Base-by-base conservation (phyloP, 2,888 invertebrate genomes). In the Pseudococcus jackbeardsleyi region DNA sequence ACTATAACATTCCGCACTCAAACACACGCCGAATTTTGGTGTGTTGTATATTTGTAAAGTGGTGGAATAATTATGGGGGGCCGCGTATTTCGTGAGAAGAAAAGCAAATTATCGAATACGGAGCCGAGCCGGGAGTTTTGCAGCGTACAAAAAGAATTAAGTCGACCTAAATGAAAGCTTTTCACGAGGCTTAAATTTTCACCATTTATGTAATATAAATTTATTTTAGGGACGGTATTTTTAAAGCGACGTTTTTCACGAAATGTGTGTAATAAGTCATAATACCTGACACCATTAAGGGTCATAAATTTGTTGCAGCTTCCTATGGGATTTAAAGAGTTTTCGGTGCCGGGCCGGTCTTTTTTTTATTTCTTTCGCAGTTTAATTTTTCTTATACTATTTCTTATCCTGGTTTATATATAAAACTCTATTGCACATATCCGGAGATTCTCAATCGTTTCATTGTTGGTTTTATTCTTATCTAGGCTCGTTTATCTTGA, bases 291-390 rank as follows among this genome's bases (percentile, higher is more conserved):
- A 79, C 79, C 79, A 79, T 79, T 79, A 79, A 79, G 79, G 79
- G 79, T 79, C 79, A 79, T 79, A 79, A 79, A 79, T 79, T 79
- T 79, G 79, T 79, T 79, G 79, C 79, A 79, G 79, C 79, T 79
- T 79, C 79, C 79, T 79, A 79, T 42, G 79, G 79, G 79, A 79
- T 79, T 79, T 79, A 79, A 79, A 79, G 79, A 79, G 79, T 79
- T 79, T 72, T 72, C 72, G 72, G 33, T 26, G 39, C 42, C n/a
- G 33, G 17, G 79, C 79, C n/a, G 79, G 79, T 42, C 42, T 33
- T 33, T 33, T 33, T 33, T 42, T 39, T 39, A 42, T 79, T 79
- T 79, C 33, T 79, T 79, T 79, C 79, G 42, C 79, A 79, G 42
- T 79, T 79, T 79, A 79, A 79, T 79, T 79, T 72, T 79, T 79